These are phyloP conservation scores for Chloropsis hardwickii DNA, from an alignment of 2,113 vertebrate species.

Conservation along the genomic window DNA sequence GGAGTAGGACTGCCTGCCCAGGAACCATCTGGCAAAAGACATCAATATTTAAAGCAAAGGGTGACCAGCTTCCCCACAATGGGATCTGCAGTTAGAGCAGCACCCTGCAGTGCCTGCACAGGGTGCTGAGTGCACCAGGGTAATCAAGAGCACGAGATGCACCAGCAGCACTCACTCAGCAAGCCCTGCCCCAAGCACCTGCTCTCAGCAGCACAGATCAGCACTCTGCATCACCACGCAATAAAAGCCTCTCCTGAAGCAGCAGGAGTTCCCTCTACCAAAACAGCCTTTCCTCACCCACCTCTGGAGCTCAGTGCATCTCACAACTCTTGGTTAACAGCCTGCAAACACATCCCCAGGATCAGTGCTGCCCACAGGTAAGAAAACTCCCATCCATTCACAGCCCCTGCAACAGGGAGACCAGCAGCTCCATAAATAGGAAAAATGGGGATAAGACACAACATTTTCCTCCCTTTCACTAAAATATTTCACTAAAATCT, in stretches of 20 bases:
- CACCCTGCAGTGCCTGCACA: neutral
- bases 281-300: neutral
- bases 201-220: neutral
- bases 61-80: neutral
- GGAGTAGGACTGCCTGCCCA: neutral
- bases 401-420: neutral
- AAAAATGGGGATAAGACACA: neutral
- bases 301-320: neutral
- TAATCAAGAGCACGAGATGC: neutral
- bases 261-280: neutral
- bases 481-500: neutral
- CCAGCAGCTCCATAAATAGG: neutral
- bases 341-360: neutral
- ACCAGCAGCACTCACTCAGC: neutral
- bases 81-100: neutral
- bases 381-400: neutral
- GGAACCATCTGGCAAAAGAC: neutral
- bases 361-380: neutral
- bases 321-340: neutral
- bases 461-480: neutral
- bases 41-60: neutral
- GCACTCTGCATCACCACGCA: neutral
- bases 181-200: neutral
- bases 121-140: rapidly evolving
- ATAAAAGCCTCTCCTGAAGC: neutral